Conservation (phyloP, 2,888 invertebrate species). For the Acleris sparsana region DNA sequence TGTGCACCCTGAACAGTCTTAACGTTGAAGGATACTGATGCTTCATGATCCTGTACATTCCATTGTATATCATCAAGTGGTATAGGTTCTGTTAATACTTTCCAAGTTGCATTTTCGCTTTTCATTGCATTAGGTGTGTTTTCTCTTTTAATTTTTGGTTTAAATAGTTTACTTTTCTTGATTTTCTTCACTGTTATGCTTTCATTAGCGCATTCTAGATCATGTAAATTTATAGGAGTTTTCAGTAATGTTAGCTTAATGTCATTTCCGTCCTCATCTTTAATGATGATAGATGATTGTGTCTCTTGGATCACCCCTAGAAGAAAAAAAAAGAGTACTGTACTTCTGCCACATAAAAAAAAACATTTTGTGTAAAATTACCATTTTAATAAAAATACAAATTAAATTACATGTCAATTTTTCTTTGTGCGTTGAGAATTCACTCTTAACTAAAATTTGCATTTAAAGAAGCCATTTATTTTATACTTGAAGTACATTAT, state of each 20-base stretch:
- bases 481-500: slow-evolving; percentile 48
- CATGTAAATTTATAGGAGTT: slow-evolving; percentile 57
- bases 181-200: slow-evolving; percentile 19
- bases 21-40: slow-evolving; percentile 48
- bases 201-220: slow-evolving; percentile 50
- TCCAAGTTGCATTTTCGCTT: slow-evolving; percentile 40
- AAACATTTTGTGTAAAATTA: slow-evolving; percentile 18
- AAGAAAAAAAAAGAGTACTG: slow-evolving; percentile 45
- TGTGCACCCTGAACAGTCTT: slow-evolving; percentile 49
- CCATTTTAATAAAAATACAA: slow-evolving; percentile 27
- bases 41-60: slow-evolving; percentile 39
- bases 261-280: slow-evolving; percentile 58
- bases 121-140: slow-evolving; percentile 31
- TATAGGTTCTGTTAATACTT: slow-evolving; percentile 57
- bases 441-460: slow-evolving; percentile 1
- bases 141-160: slow-evolving; percentile 1
- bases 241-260: slow-evolving; percentile 58
- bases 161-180: slow-evolving; percentile 4
- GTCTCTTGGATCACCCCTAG: slow-evolving; percentile 65
- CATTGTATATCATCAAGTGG: slow-evolving; percentile 50
- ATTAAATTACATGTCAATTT: slow-evolving; percentile 17
- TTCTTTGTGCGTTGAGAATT: slow-evolving; percentile 8
- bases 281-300: slow-evolving; percentile 57
- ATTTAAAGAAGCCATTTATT: background rate
- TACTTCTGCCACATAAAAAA: slow-evolving; percentile 23